Conservation (phyloP, 35 echinoderm and acorn worm genomes). For the Hemicentrotus pulcherrimus region DNA sequence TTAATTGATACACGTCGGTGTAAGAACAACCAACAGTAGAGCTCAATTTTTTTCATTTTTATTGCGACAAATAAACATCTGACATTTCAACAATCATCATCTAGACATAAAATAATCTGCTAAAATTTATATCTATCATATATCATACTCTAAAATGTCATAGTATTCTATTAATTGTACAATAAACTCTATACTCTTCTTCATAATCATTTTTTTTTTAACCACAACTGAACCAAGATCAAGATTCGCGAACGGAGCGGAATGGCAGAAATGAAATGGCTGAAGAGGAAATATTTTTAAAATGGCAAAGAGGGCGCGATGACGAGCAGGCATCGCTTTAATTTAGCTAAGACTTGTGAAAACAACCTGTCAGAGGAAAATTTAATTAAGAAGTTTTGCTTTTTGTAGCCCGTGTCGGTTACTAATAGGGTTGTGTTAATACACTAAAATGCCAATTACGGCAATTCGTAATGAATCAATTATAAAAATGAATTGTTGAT, state of each 20-base stretch:
- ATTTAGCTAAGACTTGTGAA: neutral
- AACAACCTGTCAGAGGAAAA: too few species aligned
- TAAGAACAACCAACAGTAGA: too few species aligned
- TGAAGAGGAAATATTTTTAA: neutral
- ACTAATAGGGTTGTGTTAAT: too few species aligned
- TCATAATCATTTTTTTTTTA: neutral
- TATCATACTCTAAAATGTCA: neutral
- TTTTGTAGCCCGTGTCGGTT: too few species aligned
- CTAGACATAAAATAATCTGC: neutral
- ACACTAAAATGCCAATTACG: too few species aligned
- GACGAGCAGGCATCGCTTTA: neutral
- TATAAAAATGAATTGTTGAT: too few species aligned
- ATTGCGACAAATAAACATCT: slow-evolving; percentile 13
- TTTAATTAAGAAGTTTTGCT: too few species aligned
- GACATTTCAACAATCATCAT: neutral
- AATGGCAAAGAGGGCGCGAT: neutral
- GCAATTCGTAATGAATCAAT: too few species aligned
- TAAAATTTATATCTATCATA: neutral
- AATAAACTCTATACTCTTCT: neutral
- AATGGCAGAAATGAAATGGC: neutral
- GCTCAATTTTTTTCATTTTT: neutral
- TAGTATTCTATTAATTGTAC: neutral
- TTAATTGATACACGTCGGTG: too few species aligned
- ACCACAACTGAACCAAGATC: slow-evolving; percentile 13
- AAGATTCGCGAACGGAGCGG: neutral